Evolutionary conservation across 2,113 vertebrate genomes (phyloP).

Genomic region (Saiga tatarica): DNA sequence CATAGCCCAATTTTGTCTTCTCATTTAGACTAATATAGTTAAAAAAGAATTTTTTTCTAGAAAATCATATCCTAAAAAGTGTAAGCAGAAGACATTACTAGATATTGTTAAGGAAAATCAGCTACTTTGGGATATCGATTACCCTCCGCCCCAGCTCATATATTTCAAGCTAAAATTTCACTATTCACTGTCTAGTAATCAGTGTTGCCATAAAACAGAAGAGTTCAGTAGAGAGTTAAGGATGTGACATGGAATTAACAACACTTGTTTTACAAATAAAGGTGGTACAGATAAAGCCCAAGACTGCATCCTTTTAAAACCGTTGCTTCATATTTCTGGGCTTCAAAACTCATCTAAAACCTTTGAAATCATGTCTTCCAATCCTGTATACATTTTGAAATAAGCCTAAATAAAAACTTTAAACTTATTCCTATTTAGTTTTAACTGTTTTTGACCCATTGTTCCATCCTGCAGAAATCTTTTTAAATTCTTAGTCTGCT

Average conservation of each 20-base stretch:
- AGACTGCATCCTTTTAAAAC: not conserved
- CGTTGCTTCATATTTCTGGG: not conserved
- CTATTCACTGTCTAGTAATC: not conserved
- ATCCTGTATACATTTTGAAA: not conserved
- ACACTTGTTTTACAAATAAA: not conserved
- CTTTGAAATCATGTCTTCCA: not conserved
- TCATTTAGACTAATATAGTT: not conserved
- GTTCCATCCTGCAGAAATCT: not conserved
- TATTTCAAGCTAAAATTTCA: not conserved
- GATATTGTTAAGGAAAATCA: not conserved
- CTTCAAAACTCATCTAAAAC: not conserved
- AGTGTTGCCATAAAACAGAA: not conserved
- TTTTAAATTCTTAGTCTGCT: not conserved
- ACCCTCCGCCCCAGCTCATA: not conserved
- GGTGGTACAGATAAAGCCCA: not conserved
- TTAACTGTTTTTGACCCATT: not conserved
- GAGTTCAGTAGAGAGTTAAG: not conserved
- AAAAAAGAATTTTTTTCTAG: not conserved
- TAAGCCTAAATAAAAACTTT: not conserved
- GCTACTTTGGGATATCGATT: not conserved
- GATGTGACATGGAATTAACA: not conserved
- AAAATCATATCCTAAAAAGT: not conserved
- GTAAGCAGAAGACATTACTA: not conserved
- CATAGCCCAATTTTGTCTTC: not conserved
- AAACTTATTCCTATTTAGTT: not conserved